phyloP scores from a whole-genome alignment of 2,113 vertebrate genomes.

The Laterallus jamaicensis region DNA sequence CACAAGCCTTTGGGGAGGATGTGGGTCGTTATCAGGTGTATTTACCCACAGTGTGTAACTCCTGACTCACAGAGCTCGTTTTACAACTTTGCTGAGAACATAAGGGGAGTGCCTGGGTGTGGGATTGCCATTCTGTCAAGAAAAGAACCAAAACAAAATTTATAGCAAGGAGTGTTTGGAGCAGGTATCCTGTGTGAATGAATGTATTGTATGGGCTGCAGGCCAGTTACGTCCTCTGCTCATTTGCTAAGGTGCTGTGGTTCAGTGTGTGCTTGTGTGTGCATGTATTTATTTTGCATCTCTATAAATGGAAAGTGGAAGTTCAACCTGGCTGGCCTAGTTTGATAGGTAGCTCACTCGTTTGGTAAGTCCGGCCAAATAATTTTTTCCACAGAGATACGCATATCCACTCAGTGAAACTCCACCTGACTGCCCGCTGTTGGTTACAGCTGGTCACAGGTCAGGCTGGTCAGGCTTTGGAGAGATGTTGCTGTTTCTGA shows the following conservation, averaged over 20 bases:
- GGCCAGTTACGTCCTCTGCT: not conserved
- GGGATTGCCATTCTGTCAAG: not conserved
- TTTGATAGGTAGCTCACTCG: not conserved
- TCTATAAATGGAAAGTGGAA: slow-evolving; percentile 43
- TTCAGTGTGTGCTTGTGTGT: not conserved
- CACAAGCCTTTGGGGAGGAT: not conserved
- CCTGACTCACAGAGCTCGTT: slow-evolving; percentile 43
- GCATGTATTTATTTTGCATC: not conserved
- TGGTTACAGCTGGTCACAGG: not conserved
- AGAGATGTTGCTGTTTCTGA: not conserved
- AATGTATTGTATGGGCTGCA: not conserved
- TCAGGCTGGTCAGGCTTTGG: not conserved
- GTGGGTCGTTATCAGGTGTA: not conserved
- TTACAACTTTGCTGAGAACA: slow-evolving; percentile 34
- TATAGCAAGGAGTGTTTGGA: not conserved
- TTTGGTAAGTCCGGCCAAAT: not conserved
- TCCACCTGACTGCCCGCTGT: not conserved
- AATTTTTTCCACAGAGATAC: not conserved
- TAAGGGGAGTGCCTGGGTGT: slow-evolving; percentile 52
- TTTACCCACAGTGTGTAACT: not conserved
- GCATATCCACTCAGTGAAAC: not conserved
- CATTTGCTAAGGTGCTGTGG: not conserved
- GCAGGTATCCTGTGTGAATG: not conserved
- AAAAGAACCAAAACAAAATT: slow-evolving; percentile 26
- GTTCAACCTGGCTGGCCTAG: not conserved